phyloP scores from a whole-genome alignment of 2,113 vertebrate species.

The Cryptomyrus ogoouensis region DNA sequence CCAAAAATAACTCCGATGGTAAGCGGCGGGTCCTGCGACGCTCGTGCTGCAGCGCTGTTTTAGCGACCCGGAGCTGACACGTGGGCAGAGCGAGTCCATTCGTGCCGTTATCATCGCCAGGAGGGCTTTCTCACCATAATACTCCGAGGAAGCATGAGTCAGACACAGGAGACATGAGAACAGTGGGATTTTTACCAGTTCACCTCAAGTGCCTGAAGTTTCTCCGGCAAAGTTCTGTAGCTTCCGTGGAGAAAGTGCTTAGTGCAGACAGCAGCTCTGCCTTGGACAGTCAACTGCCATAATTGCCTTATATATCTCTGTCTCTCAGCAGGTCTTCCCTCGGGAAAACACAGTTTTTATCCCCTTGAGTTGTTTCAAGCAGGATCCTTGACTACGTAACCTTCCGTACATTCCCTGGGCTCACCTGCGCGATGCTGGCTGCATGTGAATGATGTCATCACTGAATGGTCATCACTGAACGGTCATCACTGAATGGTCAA shows the following conservation, averaged over 20 bases:
- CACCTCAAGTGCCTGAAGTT: background rate
- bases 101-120: background rate
- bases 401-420: background rate
- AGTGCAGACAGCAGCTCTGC: background rate
- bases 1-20: background rate
- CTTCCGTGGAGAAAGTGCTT: constrained; percentile 6
- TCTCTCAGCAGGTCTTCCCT: background rate
- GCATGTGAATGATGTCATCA: background rate
- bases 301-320: constrained; percentile 6
- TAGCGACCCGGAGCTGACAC: background rate
- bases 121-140: background rate
- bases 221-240: background rate
- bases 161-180: background rate
- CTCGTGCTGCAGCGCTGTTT: background rate
- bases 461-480: background rate
- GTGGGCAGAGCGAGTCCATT: background rate
- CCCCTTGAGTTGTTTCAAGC: background rate
- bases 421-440: background rate
- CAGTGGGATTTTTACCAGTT: background rate
- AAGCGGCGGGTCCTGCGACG: background rate
- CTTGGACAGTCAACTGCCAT: background rate
- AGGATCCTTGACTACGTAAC: constrained; percentile 5
- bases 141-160: background rate
- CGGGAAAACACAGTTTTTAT: background rate
- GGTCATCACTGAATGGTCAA: too few species aligned